Base-by-base conservation (phyloP, 2,888 invertebrate genomes). In the Cylindroiulus punctatus region DNA sequence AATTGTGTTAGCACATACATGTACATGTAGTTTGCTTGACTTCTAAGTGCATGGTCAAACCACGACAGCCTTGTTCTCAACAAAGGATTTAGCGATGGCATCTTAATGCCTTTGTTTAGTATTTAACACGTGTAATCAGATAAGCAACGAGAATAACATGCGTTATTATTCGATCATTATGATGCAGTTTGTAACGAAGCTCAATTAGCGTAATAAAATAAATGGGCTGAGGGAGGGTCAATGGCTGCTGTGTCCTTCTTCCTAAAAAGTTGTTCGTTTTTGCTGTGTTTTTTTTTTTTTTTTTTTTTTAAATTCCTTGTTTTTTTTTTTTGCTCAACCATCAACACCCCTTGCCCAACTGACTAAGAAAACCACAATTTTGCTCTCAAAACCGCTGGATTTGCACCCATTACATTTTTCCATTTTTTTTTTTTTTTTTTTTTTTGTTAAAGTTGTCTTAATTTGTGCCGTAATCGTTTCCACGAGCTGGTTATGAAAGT, bases 111-210 rank as follows among this genome's bases (percentile, higher is more conserved):
- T 65, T 65, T 65, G 65, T 65, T 65, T 65, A 65, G 65, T 26
- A 65, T 65, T 65, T 65, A 65, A 65, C 65, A 65, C 65, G 65
- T 65, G 65, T 65, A 65, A 65, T 65, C 65, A 26, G 65, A 65
- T 65, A 65, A 65, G 26, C 65, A 26, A 65, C 65, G n/a, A 65
- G 65, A 65, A 65, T 26, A 65, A 26, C 65, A 65, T 26, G 65
- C 26, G 65, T 65, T 65, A 26, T 26, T 12, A 65, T 65, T 65
- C 14, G 12, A 44, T 8, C 26, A 10, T 26, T 26, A 26, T 26
- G 26, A 65, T 65, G 65, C 26, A n/a, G 26, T 26, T 65, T 65
- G 22, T 65, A 26, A 26, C 26, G 4, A 26, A 65, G 12, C 65
- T 65, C 26, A 7, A 26, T 65, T 26, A n/a, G 26, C 26, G 26